Percentiles rank a stretch among this genome's conserved stretches.
Conservation (phyloP, 2,888 invertebrate genomes). For the Magallana nippona region DNA sequence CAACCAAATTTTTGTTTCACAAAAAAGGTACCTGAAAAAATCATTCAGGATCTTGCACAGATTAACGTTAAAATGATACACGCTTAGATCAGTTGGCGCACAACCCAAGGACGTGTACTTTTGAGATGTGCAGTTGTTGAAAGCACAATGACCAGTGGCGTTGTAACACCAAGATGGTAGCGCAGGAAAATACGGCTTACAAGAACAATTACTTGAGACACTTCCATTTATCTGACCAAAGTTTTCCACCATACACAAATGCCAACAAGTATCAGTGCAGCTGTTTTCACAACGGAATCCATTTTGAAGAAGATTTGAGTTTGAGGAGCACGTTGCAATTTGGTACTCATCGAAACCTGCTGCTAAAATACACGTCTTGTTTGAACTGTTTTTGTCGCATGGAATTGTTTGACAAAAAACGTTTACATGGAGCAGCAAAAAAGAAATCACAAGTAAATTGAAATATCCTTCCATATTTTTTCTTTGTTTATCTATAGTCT, state of each 20-base stretch:
- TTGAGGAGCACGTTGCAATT: neutral
- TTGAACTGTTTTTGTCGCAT: neutral
- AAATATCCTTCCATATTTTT: neutral
- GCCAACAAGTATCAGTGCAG: slow-evolving; percentile 2
- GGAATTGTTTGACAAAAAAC: neutral
- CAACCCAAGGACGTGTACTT: neutral
- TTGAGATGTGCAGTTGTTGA: neutral
- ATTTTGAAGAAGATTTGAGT: neutral
- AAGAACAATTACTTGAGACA: neutral
- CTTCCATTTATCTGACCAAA: slow-evolving; percentile 7
- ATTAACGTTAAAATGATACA: neutral
- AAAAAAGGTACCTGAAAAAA: neutral
- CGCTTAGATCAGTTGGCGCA: no score
- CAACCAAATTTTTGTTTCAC: slow-evolving; percentile 1
- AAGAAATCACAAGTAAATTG: neutral
- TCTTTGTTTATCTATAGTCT: neutral
- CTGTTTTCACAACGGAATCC: slow-evolving; percentile 8
- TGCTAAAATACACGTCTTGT: neutral
- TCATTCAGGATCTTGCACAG: neutral
- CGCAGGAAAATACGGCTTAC: neutral
- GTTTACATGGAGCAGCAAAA: neutral
- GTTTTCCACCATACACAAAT: slow-evolving; percentile 15
- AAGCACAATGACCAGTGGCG: neutral
- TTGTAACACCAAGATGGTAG: neutral
- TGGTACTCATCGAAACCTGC: neutral